Conservation (phyloP, 2,888 invertebrate species). For the Eulithis testata region DNA sequence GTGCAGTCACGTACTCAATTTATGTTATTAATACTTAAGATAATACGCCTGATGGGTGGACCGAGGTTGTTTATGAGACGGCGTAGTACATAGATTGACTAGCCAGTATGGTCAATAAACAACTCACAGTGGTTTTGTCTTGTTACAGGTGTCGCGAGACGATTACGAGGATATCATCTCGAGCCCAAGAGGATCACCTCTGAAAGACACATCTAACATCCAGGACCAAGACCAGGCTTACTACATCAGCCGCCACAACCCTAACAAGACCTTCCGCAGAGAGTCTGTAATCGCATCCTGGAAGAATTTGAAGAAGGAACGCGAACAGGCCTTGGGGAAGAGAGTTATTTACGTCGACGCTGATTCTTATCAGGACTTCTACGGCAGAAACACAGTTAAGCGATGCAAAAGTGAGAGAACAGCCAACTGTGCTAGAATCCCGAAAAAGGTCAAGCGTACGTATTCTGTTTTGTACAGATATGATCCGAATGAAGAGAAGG, state of each 20-base stretch:
- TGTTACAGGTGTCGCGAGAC: conserved; percentile 78
- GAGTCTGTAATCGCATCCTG: conserved; percentile 82
- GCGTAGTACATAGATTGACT: conserved; percentile 25
- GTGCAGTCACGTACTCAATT: conserved; percentile 53
- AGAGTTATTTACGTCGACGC: conserved; percentile 75
- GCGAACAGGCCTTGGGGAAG: conserved; percentile 78
- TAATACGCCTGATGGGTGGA: conserved; percentile 57
- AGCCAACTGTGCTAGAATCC: conserved; percentile 60
- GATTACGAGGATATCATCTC: conserved; percentile 78
- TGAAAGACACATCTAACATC: conserved; percentile 78
- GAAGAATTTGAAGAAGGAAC: conserved; percentile 79
- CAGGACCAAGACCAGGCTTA: conserved; percentile 69
- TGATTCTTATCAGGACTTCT: conserved; percentile 74
- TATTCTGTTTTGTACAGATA: conserved; percentile 79
- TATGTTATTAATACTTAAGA: conserved; percentile 65
- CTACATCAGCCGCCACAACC: conserved; percentile 80
- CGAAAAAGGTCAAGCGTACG: conserved; percentile 77
- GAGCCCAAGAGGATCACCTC: conserved; percentile 74
- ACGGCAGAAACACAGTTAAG: conserved; percentile 77
- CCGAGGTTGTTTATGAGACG: conserved; percentile 50
- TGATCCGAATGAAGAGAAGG: conserved; percentile 75
- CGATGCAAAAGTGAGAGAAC: conserved; percentile 78
- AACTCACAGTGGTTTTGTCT: conserved; percentile 46
- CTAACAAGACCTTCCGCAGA: conserved; percentile 78
- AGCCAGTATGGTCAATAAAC: conserved; percentile 42